Base-by-base conservation (phyloP, 2,888 invertebrate genomes). In the Pachymerium ferrugineum region DNA sequence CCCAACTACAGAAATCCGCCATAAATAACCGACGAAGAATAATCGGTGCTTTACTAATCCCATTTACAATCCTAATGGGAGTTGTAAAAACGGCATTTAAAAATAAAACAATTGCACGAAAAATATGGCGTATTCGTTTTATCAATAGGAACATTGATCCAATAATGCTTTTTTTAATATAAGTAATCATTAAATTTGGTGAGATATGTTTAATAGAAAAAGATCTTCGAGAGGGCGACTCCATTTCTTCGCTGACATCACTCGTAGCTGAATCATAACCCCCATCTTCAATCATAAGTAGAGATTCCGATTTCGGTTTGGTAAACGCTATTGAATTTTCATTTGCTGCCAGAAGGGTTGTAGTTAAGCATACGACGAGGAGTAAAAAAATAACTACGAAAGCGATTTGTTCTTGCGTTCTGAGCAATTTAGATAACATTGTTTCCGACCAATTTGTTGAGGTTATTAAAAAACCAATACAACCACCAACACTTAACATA, bases 181-280 rank as follows among this genome's bases (percentile, higher is more conserved):
- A 54, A 1, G 6, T 19, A 6, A 28, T 8, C 28, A 54, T 4
- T 14, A 25, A 25, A 12, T 54, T 54, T 22, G 28, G 54, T 14
- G 54, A 54, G 8, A 54, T 54, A 28, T 54, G 14, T 12, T 5
- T 25, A 12, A 8, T 22, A 6, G 38, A n/a, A 8, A 16, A 16
- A 4, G 2, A 25, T 1, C 54, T 22, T 6, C 28, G 22, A 8
- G 54, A 28, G 8, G 25, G 14, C 3, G 54, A 54, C 10, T 22
- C 16, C 16, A 25, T 12, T 3, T 38, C 54, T n/a, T 74, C 71
- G 16, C 75, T 72, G 12, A 35, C 35, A 19, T 73, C 74, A 33
- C 69, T 80, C 54, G 78, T 79, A 73, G 78, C 80, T 2, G 79
- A 78, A 72, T 81, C 81, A 70, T 80, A 81, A 4, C 81, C 81